Base-by-base conservation (phyloP, 2,113 vertebrate genomes). In the Sisor rabdophorus region DNA sequence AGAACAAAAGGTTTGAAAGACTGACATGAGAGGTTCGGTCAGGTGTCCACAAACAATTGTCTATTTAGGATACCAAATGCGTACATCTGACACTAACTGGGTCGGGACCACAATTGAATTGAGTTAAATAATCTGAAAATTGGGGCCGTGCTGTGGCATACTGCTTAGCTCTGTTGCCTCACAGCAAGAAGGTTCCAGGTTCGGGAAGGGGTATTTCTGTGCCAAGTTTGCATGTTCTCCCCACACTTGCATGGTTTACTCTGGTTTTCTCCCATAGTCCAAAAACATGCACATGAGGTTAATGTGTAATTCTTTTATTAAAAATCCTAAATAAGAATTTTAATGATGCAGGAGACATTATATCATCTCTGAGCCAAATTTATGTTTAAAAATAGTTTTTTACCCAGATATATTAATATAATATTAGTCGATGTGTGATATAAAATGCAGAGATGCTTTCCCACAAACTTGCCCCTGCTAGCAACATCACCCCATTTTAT, bases 401-500 rank as follows among this genome's bases (percentile, higher is more conserved):
- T 54, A 19, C 17, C 2, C 22, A 28, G 24, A 68, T 9, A 5
- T 16, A 3, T 24, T 7, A n/a, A 68, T 22, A 4, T 22, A 22
- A 52, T 50, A 67, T 67, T 16, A 16, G 3, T 76, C 47, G 54
- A 63, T 24, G 54, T 67, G 48, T 59, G 75, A 74, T 58, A 69
- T 22, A 75, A 63, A 36, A 30, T 24, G 64, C 60, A 73, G 40
- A 76, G 44, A 44, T 47, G 32, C 84, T 71, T 72, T 82, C 77
- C 55, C 65, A 53, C 85, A 74, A 48, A 67, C 61, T 83, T 82
- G 76, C 83, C 79, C 58, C 77, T 87, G 82, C 83, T 52, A 24
- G 80, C 73, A 32, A 36, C 81, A 80, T 85, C 84, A 85, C 84
- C 78, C 86, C 80, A 88, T 88, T 87, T 79, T 81, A 83, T 79